phyloP scores from a whole-genome alignment of 2,113 vertebrate genomes.

The Crotalus tigris region DNA sequence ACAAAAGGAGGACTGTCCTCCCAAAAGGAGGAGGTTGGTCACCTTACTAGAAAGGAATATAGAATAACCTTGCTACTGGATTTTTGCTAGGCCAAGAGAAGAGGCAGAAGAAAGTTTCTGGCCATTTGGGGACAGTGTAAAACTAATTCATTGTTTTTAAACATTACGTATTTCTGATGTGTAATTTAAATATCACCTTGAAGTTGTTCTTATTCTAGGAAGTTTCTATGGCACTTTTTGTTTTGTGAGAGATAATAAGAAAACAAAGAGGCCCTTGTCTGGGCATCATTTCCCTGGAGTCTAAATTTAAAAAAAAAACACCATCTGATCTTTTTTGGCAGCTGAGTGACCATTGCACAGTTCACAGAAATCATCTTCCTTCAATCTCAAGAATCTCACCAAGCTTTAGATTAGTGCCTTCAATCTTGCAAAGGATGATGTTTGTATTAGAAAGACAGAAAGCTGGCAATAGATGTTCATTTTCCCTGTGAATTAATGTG shows the following conservation, averaged over 20 bases:
- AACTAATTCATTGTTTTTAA: not conserved
- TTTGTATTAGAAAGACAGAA: constrained; percentile 4
- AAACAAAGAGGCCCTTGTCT: not conserved
- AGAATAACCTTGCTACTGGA: not conserved
- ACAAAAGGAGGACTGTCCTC: too few species aligned
- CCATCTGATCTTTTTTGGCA: not conserved
- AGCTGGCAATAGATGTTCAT: not conserved
- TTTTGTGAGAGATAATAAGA: not conserved
- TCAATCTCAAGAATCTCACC: not conserved
- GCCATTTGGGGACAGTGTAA: too few species aligned
- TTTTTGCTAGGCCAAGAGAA: not conserved
- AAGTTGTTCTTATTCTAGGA: not conserved
- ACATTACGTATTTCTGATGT: not conserved
- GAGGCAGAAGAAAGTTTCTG: not conserved
- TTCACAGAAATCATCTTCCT: not conserved
- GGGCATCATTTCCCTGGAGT: not conserved
- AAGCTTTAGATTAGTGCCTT: not conserved
- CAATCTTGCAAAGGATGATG: not conserved
- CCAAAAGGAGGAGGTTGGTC: too few species aligned
- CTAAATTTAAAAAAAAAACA: not conserved
- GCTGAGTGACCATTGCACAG: not conserved
- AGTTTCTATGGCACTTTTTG: not conserved
- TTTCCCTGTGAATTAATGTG: not conserved
- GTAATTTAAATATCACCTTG: not conserved
- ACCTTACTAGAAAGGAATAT: not conserved